Conservation (phyloP, 2,113 vertebrate genomes). For the Neofelis nebulosa region DNA sequence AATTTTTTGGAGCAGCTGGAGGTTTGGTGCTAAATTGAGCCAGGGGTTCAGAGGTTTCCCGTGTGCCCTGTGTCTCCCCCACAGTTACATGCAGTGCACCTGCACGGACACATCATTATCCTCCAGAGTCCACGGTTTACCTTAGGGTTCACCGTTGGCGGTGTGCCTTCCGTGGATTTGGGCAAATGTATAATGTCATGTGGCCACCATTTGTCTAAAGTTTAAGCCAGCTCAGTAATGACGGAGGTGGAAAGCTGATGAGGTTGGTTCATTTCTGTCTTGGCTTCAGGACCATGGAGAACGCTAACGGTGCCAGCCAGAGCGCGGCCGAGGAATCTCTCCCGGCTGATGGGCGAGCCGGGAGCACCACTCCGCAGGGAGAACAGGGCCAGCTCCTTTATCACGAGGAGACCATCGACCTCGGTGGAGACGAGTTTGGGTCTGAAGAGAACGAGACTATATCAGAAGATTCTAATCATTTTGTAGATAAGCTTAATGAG, state of each 20-base stretch:
- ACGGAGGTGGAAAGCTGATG: accelerated
- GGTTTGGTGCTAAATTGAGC: background rate
- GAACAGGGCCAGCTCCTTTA: constrained; percentile 82
- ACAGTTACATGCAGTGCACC: accelerated
- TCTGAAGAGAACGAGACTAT: constrained; percentile 91
- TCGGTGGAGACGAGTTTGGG: constrained; percentile 89
- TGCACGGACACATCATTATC: accelerated
- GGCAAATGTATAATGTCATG: accelerated
- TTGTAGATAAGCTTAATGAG: constrained; percentile 93
- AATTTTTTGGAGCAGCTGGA: background rate
- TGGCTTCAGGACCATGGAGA: constrained; percentile 86
- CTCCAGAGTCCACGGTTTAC: accelerated
- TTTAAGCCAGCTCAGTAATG: background rate
- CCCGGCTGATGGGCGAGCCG: background rate
- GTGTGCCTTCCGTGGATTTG: accelerated
- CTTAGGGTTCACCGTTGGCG: accelerated
- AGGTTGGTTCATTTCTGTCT: background rate
- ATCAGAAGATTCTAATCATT: constrained; percentile 87
- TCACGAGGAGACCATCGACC: constrained; percentile 94
- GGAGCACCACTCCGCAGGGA: background rate
- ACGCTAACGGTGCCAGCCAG: constrained; percentile 50
- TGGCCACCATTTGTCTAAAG: background rate
- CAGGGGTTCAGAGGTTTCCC: background rate
- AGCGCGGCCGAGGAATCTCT: background rate
- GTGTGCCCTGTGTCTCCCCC: accelerated